Evolutionary conservation across 2,797 vertebrate species (phyloP).

Genomic region (Mormyrus hasselquistii): DNA sequence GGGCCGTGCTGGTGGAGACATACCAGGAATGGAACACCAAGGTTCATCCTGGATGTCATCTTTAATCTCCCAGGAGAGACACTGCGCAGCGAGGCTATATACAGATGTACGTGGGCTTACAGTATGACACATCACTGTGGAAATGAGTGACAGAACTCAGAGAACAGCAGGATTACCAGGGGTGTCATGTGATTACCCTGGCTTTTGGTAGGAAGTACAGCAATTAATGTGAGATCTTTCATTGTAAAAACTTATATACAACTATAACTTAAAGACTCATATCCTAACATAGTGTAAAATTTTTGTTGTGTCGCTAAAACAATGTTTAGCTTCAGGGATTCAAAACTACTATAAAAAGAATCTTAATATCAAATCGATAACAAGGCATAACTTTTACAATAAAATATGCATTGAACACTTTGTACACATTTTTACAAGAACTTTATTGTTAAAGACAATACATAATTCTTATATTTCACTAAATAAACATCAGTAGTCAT

Average conservation of each 20-base stretch:
- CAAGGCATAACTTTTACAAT: neutral
- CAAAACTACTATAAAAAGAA: neutral
- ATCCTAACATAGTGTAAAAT: neutral
- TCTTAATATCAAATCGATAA: neutral
- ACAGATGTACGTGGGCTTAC: neutral
- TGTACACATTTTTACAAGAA: neutral
- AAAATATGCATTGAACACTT: neutral
- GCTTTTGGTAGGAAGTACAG: neutral
- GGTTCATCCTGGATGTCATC: neutral
- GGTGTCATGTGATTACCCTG: neutral
- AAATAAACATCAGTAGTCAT: neutral
- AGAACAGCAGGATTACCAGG: neutral
- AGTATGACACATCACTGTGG: neutral
- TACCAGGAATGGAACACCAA: neutral
- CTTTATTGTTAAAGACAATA: neutral
- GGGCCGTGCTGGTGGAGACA: neutral
- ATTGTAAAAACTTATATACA: neutral
- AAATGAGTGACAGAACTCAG: neutral
- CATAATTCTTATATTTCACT: neutral
- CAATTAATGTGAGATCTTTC: neutral
- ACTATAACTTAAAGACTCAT: too few relatives aligned
- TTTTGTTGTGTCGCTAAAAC: neutral
- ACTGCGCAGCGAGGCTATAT: neutral
- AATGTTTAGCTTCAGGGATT: neutral
- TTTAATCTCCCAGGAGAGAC: neutral